Conservation (phyloP, 2,113 vertebrate species). For the Rhinolophus sinicus region DNA sequence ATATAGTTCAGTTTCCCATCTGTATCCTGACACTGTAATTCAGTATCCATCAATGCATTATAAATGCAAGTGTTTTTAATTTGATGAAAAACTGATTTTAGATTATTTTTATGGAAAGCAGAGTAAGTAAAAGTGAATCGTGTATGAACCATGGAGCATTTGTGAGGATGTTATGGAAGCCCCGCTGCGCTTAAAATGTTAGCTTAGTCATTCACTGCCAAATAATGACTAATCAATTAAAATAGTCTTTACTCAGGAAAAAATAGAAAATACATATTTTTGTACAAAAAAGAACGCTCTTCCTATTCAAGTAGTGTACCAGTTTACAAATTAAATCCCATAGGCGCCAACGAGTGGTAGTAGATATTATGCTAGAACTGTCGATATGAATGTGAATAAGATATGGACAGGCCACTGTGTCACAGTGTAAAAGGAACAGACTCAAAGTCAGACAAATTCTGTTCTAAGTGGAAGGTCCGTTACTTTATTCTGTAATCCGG, state of each 20-base stretch:
- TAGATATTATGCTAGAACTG: not conserved
- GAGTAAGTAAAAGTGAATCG: not conserved
- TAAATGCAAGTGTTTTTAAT: not conserved
- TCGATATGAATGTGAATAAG: not conserved
- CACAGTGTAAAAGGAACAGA: not conserved
- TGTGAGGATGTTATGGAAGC: not conserved
- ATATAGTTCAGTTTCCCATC: conserved; percentile 29
- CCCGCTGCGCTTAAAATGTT: not conserved
- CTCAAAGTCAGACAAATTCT: not conserved
- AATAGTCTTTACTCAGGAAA: not conserved
- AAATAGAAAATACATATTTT: not conserved
- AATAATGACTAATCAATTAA: not conserved
- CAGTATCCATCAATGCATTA: not conserved
- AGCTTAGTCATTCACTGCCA: not conserved
- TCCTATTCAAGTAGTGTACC: not conserved
- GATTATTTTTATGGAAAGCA: not conserved
- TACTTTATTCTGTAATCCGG: not conserved
- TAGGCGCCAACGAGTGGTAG: not conserved
- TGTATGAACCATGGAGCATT: not conserved
- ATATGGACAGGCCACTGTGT: accelerated
- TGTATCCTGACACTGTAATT: not conserved
- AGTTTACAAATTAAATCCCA: not conserved
- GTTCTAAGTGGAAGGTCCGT: not conserved
- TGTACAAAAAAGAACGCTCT: not conserved
- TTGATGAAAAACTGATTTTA: conserved; percentile 6